These are phyloP conservation scores for Halcyon malimbica DNA, from an alignment of 2,113 vertebrate genomes.

Conservation along the genomic window DNA sequence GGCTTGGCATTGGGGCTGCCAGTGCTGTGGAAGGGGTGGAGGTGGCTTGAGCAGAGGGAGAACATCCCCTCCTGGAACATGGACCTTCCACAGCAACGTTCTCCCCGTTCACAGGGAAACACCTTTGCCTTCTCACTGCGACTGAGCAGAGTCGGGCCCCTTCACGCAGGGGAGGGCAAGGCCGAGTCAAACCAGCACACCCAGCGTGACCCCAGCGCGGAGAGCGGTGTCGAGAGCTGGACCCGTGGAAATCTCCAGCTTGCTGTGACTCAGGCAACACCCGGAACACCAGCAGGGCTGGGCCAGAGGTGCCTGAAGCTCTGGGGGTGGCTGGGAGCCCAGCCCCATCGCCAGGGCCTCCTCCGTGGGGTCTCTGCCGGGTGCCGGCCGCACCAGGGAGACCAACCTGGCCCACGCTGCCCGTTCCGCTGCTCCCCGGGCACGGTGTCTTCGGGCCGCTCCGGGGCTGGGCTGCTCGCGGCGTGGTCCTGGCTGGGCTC, in stretches of 20 bases:
- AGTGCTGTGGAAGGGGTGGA: accelerated
- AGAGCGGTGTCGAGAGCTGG: neutral
- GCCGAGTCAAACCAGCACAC: accelerated
- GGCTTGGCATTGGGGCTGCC: accelerated
- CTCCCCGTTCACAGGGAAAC: neutral
- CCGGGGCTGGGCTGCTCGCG: accelerated
- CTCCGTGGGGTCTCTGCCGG: accelerated
- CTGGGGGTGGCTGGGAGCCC: accelerated
- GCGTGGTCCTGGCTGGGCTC: neutral
- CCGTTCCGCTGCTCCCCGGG: neutral
- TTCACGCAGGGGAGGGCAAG: neutral
- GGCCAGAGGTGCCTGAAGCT: neutral
- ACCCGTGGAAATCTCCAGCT: neutral
- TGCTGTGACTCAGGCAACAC: accelerated
- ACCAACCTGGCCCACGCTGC: conserved; percentile 27
- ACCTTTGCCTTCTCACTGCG: accelerated
- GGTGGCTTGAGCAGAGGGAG: accelerated
- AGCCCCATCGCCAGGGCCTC: accelerated
- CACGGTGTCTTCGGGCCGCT: accelerated
- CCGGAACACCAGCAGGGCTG: accelerated
- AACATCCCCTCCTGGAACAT: accelerated
- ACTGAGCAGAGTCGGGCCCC: neutral
- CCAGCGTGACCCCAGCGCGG: accelerated
- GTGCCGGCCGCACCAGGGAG: neutral
- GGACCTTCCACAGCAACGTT: accelerated